Conservation (phyloP, 2,888 invertebrate species). For the Icerya purchasi region DNA sequence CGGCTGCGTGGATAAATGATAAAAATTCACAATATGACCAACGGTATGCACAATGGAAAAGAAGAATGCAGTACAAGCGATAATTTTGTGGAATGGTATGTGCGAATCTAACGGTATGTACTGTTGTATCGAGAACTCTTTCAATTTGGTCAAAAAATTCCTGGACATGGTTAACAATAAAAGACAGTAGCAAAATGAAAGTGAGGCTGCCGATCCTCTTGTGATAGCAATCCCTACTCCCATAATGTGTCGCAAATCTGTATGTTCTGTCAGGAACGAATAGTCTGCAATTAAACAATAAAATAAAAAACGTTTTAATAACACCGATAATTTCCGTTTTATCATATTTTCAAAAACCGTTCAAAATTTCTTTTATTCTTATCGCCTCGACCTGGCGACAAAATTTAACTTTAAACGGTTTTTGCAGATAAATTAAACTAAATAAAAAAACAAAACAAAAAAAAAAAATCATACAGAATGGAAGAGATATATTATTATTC, state of each 20-base stretch:
- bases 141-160: conserved; percentile 75
- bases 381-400: no score
- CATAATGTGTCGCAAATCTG: conserved; percentile 88
- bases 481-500: no score
- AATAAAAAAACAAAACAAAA: no score
- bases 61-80: conserved; percentile 80
- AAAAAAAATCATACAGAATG: no score
- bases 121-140: conserved; percentile 37
- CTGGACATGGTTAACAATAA: conserved; percentile 78
- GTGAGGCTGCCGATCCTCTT: conserved; percentile 75
- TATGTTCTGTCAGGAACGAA: conserved; percentile 88
- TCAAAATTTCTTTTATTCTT: no score
- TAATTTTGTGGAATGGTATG: conserved; percentile 92
- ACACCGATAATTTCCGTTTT: no score
- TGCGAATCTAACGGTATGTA: conserved; percentile 56
- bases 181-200: conserved; percentile 85
- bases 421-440: no score
- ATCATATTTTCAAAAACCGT: no score
- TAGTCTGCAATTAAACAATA: conserved; percentile 40
- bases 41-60: conserved; percentile 81
- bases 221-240: conserved; percentile 91
- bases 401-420: no score
- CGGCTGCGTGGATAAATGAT: conserved; percentile 89
- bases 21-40: conserved; percentile 91
- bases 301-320: not conserved